These are phyloP conservation scores for Piaya cayana DNA, from an alignment of 2,113 vertebrate species.

Conservation along the genomic window DNA sequence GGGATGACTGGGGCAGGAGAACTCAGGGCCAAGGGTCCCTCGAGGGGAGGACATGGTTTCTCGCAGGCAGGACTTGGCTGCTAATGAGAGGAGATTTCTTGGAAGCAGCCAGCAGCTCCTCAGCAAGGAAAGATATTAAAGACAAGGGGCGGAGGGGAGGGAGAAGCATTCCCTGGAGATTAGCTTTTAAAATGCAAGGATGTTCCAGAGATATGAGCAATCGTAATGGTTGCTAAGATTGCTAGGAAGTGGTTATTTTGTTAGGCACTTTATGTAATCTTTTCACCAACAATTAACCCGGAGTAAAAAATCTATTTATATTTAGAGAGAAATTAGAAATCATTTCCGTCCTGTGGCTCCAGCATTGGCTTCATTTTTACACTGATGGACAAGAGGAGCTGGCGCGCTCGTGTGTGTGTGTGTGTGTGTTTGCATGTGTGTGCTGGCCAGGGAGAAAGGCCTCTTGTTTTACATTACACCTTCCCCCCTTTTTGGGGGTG, in stretches of 20 bases:
- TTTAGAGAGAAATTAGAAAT: constrained; percentile 65
- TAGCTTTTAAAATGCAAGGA: constrained; percentile 23
- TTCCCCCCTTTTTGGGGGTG: accelerated
- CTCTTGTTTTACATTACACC: background rate
- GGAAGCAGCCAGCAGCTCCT: constrained; percentile 17
- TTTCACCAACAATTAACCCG: constrained; percentile 55
- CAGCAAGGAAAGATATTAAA: background rate
- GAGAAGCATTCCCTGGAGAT: constrained; percentile 38
- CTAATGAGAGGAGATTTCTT: constrained; percentile 31
- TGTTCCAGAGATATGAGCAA: constrained; percentile 23
- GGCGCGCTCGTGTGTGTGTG: background rate
- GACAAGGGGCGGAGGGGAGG: background rate
- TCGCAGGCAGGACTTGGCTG: constrained; percentile 36
- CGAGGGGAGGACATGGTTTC: background rate
- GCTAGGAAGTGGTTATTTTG: constrained; percentile 68
- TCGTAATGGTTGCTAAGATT: constrained; percentile 43
- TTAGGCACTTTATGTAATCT: constrained; percentile 46
- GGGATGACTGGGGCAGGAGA: background rate
- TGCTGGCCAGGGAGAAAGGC: background rate
- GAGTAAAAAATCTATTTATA: constrained; percentile 57
- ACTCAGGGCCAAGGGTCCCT: background rate
- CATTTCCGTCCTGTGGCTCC: constrained; percentile 46
- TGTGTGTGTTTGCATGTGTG: background rate
- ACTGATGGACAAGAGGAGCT: constrained; percentile 31
- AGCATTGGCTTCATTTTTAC: constrained; percentile 31